These are phyloP conservation scores for Calypte anna DNA, from an alignment of 2,113 vertebrate species.

Conservation along the genomic window DNA sequence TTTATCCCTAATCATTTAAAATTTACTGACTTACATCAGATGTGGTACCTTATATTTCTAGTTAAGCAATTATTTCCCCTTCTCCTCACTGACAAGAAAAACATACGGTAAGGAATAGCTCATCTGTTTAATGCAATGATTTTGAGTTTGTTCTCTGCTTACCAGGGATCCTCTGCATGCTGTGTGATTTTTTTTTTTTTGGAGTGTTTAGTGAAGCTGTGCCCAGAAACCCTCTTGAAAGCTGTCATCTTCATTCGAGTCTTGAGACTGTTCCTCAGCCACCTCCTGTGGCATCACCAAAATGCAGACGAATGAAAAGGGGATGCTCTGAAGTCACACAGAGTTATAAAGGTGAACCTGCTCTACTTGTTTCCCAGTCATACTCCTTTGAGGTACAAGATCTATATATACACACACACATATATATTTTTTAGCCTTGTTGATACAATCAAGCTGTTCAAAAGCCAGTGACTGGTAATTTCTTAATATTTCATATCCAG, in stretches of 20 bases:
- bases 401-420: background rate
- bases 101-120: background rate
- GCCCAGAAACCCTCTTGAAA: background rate
- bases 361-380: background rate
- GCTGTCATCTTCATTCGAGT: background rate
- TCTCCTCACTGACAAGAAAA: background rate
- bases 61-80: background rate
- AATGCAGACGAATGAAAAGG: background rate
- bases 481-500: background rate
- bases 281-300: background rate
- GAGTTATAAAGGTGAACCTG: background rate
- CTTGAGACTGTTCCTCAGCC: background rate
- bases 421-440: background rate
- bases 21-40: background rate
- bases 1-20: background rate
- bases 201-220: background rate
- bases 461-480: background rate
- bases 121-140: background rate
- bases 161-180: background rate
- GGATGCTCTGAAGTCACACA: background rate
- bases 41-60: background rate
- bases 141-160: background rate
- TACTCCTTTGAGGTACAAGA: background rate
- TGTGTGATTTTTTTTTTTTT: background rate
- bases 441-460: background rate